These are phyloP conservation scores for Prinia subflava DNA, from an alignment of 2,113 vertebrate species.

Conservation along the genomic window DNA sequence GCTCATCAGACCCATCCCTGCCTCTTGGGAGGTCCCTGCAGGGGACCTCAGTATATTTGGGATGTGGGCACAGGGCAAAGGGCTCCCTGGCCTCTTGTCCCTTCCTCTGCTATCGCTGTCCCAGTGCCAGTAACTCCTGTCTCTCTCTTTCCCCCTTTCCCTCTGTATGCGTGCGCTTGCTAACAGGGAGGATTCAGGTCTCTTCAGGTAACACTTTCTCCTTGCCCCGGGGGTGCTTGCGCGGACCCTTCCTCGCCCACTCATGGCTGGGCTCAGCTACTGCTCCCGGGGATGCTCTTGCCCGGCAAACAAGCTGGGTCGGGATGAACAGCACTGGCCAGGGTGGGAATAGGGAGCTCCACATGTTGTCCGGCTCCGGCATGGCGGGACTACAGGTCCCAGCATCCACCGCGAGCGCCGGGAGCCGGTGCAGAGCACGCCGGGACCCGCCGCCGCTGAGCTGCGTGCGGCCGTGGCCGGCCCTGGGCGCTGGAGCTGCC, in stretches of 20 bases:
- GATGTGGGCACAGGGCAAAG: not conserved
- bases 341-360: not conserved
- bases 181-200: constrained; percentile 98
- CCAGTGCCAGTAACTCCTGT: constrained; percentile 65
- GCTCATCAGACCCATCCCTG: not conserved
- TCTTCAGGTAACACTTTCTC: constrained; percentile 87
- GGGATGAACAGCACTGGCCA: not conserved
- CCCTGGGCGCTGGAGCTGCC: not conserved
- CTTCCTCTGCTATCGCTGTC: constrained; percentile 2
- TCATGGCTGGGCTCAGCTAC: not conserved
- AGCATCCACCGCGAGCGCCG: not conserved
- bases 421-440: not conserved
- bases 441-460: not conserved
- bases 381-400: constrained; percentile 37
- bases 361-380: not conserved
- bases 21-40: not conserved
- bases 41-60: not conserved
- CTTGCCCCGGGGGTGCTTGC: not conserved
- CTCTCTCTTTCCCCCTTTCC: constrained; percentile 70
- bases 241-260: not conserved
- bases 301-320: not conserved
- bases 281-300: not conserved
- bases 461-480: constrained; percentile 2
- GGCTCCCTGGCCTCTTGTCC: not conserved
- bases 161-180: constrained; percentile 75